phyloP scores from a whole-genome alignment of 2,888 invertebrate species.

The Sepiola atlantica region DNA sequence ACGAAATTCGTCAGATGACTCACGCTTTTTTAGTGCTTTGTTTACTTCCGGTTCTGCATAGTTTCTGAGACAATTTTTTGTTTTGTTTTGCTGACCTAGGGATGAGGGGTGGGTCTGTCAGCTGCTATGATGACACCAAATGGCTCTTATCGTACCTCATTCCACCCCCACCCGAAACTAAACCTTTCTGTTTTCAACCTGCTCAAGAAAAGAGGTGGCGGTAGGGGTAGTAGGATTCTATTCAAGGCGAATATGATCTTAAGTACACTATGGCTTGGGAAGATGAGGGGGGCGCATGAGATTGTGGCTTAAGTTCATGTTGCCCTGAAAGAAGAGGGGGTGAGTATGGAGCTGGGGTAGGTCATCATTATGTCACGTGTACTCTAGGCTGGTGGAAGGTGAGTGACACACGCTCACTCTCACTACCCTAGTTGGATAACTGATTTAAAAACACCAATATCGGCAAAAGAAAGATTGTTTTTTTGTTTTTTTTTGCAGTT shows the following conservation, averaged over 20 bases:
- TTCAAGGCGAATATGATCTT: not conserved
- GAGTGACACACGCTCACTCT: not conserved
- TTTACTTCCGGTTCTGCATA: not conserved
- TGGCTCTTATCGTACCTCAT: too few relatives aligned
- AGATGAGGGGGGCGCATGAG: not conserved
- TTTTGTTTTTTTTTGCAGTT: too few relatives aligned
- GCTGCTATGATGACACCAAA: too few relatives aligned
- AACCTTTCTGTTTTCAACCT: too few relatives aligned
- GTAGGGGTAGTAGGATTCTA: not conserved
- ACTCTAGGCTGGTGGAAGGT: not conserved
- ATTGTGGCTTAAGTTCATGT: conserved; percentile 9
- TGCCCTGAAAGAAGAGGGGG: not conserved
- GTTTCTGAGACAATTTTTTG: not conserved
- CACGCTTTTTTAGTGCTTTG: not conserved
- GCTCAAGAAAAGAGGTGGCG: not conserved
- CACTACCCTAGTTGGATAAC: not conserved
- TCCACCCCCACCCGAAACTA: too few relatives aligned
- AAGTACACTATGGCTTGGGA: not conserved
- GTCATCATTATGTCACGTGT: conserved; percentile 32
- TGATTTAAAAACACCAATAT: not conserved
- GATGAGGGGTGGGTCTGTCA: too few relatives aligned
- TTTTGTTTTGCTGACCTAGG: not conserved
- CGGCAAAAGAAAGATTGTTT: too few relatives aligned
- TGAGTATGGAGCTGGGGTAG: not conserved
- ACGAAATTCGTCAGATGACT: too few relatives aligned